phyloP scores from a whole-genome alignment of 2,797 vertebrate genomes.

The Phaenicophaeus curvirostris region DNA sequence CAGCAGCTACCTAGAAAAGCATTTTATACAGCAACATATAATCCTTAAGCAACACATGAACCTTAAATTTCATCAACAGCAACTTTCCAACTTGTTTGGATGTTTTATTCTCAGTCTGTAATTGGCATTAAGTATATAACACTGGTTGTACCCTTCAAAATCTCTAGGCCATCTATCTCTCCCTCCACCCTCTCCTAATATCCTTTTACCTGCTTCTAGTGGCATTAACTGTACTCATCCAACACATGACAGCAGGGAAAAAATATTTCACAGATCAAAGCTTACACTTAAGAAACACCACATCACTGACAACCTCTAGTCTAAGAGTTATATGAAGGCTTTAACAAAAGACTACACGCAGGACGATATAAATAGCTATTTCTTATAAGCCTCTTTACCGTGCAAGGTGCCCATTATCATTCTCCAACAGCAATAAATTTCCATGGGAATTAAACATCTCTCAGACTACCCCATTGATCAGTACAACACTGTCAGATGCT shows the following conservation, averaged over 20 bases:
- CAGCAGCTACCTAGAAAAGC: not conserved
- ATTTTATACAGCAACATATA: not conserved
- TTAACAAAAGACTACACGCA: not conserved
- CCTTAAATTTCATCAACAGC: not conserved
- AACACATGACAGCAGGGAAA: not conserved
- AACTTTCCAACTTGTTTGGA: not conserved
- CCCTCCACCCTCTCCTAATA: not conserved
- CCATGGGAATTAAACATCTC: conserved; percentile 16
- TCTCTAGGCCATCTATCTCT: not conserved
- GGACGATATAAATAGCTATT: not conserved
- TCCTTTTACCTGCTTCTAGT: not conserved
- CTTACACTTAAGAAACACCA: not conserved
- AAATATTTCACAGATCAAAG: not conserved
- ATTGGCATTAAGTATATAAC: not conserved
- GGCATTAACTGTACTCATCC: not conserved
- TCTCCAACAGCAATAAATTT: conserved; percentile 39
- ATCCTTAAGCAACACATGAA: not conserved
- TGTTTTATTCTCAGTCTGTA: not conserved
- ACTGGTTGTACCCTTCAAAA: not conserved
- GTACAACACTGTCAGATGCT: not conserved
- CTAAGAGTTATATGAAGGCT: not conserved
- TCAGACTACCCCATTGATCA: not conserved
- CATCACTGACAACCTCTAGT: not conserved
- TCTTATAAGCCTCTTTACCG: not conserved
- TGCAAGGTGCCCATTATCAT: not conserved